Evolutionary conservation across 2,797 vertebrate species (phyloP), one percentile per base, ranked within the genome.

Genomic region (Otus scops): DNA sequence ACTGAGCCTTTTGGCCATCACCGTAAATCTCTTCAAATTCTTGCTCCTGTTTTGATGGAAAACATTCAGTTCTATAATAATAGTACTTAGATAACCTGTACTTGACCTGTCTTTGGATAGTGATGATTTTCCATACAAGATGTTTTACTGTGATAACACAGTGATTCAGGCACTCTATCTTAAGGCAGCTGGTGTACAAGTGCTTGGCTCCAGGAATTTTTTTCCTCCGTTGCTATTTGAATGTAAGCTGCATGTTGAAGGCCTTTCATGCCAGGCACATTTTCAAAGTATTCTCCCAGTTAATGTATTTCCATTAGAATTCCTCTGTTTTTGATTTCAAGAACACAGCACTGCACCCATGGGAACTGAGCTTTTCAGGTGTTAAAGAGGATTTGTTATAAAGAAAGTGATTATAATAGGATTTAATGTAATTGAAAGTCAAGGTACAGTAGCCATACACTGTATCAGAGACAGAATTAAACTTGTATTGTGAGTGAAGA

Each of bases 331-430:
- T 97, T 97, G 68, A 95, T 97, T 97, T 98, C 94, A 93, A 97
- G 95, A 98, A 93, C 96, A 96, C 95, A 97, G 96, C 86, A 97
- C 78, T 93, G 93, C 71, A 95, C 97, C 94, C 97, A 96, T 95
- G 97, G 95, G 97, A 98, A 96, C 92, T 67, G 87, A 98, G 97
- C 96, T 97, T 98, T 98, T 97, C 97, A 98, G 97, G 97, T 98
- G 98, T 98, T 98, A 98, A 98, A 98, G 97, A 98, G 98, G 98
- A 98, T 98, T 98, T 98, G 97, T 97, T 98, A 96, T 97, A 97
- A 98, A 97, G 97, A 97, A 98, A 98, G 97, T 97, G 97, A 98
- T 98, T 98, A 97, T 97, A 97, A 98, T 97, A 97, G 98, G 98
- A 98, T 97, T 98, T 98, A 97, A 97, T 95, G 95, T 98, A 98